Base-by-base conservation (phyloP, 2,888 invertebrate species). In the Euphydryas editha region DNA sequence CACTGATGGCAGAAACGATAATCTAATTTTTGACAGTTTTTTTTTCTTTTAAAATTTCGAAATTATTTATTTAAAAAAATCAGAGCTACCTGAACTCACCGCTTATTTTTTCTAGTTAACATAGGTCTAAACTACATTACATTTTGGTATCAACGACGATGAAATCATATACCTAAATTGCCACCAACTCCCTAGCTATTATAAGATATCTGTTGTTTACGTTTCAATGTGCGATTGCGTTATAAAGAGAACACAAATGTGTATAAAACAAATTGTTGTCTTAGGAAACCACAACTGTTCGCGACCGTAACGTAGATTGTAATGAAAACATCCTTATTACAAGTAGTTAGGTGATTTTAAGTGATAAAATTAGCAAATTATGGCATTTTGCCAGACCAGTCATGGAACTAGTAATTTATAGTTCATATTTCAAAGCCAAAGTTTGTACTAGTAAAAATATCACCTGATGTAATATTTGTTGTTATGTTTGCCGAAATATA, bases 351-450 rank as follows among this genome's bases (percentile, higher is more conserved):
- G 21, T 62, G 46, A 20, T 60, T 56, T 44, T 46, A 37, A 42
- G 39, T 21, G 20, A 49, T 49, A 10, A 30, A 56, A 39, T 49
- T 36, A 47, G 20, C 51, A 59, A 62, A 37, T 11, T 24, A 60
- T 62, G 39, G 59, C 59, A 39, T 54, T n/a, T 55, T 60, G 59
- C 63, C 63, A 63, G 63, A 30, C 39, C 63, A 39, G 7, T 18
- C 39, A 58, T 39, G 63, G 30, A 56, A 42, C 49, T 37, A 18
- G 46, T 58, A 63, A 57, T 49, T 51, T 58, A 63, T 58, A 49
- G 42, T 6, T 15, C 42, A 51, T 30, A 21, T 62, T 11, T 58
- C 44, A 36, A 3, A 63, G 58, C 63, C 49, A 49, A 51, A 57
- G n/a, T 57, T 57, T 18, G 57, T 20, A 39, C 15, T 17, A 24